Base-by-base conservation (phyloP, 2,888 invertebrate genomes). In the Pterostichus niger region DNA sequence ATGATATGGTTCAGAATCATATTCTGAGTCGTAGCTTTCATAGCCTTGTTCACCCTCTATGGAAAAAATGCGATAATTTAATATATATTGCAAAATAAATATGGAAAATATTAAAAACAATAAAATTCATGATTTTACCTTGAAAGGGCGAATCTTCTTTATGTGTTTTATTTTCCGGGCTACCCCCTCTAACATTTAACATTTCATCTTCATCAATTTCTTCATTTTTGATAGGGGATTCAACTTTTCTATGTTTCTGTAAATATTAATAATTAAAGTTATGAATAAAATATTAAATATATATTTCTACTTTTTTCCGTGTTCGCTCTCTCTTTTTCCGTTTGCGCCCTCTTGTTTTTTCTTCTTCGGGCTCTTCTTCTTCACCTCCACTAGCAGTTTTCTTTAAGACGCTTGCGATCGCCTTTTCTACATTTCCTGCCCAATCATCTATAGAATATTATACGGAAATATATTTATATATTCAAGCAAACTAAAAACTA, bases 161-260 rank as follows among this genome's bases (percentile, higher is more conserved):
- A 13, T 64, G 54, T 33, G 35, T 11, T 83, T 83, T 83, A 64
- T 64, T 77, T 24, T 89, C 90, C 7, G 96, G 95, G 78, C 95
- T 96, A 15, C 95, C 95, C 49, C 96, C 95, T 76, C 96, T 92
- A 9, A 96, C 92, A 88, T 95, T 95, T 88, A 96, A 90, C 94
- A 96, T 94, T 89, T 96, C 96, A 87, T 93, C 94, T 87, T 96
- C 96, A 88, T 96, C 94, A 88, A 93, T 91, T 84, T 93, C 92
- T 85, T 93, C 93, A 1, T 88, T 88, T 11, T 86, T 87, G 6
- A 88, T 88, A 0, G 88, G 88, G 2, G 91, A 89, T 84, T 90
- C 89, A 15, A 88, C 84, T 84, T 90, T 90, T 86, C 93, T 92
- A 84, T 92, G 91, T 88, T 93, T 94, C 89, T 93, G 44, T 17